Base-by-base conservation (phyloP, 2,888 invertebrate genomes). In the Antitype chi region DNA sequence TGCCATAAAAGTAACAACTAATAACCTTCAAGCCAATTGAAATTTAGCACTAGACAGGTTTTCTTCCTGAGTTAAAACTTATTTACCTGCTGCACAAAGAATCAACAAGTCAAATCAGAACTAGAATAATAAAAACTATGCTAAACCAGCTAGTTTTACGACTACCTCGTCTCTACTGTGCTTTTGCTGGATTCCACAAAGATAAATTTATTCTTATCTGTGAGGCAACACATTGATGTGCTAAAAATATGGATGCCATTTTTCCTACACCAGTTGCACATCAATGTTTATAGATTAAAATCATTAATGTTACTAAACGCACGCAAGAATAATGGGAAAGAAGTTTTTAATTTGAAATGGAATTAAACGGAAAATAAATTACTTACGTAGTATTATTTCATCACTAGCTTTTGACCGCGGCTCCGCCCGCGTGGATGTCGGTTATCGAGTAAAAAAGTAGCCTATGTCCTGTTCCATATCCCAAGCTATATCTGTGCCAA, bases 41-140 rank as follows among this genome's bases (percentile, higher is more conserved):
- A n/a, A 70, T 60, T 53, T 49, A 43, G 32, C 15, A 52, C 69
- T 17, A 53, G 7, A 11, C n/a, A 17, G 15, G 15, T 53, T 17
- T 25, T 2, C 47, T n/a, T 47, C 38, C 32, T 59, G 17, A 63
- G 47, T 55, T 32, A 71, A 67, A 74, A 69, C 74, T 57, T 75
- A 80, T 76, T 78, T 78, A 77, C 81, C 85, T 82, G 72, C 57
- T 63, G 64, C 78, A 78, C 73, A 75, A 80, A 80, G 82, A 88
- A 88, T 89, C 89, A 89, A 89, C 89, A 89, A 89, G 89, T 89
- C 88, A 84, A 87, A 86, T 88, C 85, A 76, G 76, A 77, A 82
- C 80, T 79, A 79, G 80, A 74, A 83, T 88, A 84, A 82, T 86
- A 87, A 89, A 87, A 85, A 83, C 80, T 89, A 80, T 75, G 86